Evolutionary conservation across 2,797 vertebrate species (phyloP).

Genomic region (Rhynchotus rufescens): DNA sequence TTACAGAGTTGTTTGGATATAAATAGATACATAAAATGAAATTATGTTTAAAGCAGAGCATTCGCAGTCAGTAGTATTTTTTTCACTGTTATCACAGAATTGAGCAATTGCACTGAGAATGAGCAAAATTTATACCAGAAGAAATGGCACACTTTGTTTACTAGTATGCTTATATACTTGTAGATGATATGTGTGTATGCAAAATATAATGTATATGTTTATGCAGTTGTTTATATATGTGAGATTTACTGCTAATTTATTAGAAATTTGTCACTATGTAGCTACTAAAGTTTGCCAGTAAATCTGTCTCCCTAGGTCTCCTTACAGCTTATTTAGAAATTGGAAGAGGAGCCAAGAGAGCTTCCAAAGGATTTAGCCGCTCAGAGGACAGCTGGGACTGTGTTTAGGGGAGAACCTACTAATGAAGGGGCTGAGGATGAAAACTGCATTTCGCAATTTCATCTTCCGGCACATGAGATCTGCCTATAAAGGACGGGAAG

Average conservation of each 20-base stretch:
- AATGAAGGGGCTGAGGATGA: not conserved
- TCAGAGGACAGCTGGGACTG: conserved; percentile 20
- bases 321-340: conserved; percentile 32
- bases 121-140: not conserved
- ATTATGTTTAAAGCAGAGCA: not conserved
- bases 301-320: not conserved
- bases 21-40: not conserved
- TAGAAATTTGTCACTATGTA: not conserved
- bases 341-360: conserved; percentile 6
- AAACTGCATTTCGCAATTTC: not conserved
- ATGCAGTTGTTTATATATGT: not conserved
- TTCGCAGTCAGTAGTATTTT: not conserved
- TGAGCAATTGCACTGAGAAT: not conserved
- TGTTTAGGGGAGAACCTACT: conserved; percentile 30
- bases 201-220: not conserved
- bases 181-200: not conserved
- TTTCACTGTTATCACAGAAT: not conserved
- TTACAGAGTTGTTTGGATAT: not conserved
- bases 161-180: not conserved
- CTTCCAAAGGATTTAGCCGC: conserved; percentile 38
- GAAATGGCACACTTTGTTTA: not conserved
- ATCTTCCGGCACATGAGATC: not conserved
- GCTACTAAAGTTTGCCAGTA: not conserved
- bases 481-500: not conserved
- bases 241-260: not conserved